Base-by-base conservation (phyloP, 2,113 vertebrate genomes). In the Anthoscopus minutus region DNA sequence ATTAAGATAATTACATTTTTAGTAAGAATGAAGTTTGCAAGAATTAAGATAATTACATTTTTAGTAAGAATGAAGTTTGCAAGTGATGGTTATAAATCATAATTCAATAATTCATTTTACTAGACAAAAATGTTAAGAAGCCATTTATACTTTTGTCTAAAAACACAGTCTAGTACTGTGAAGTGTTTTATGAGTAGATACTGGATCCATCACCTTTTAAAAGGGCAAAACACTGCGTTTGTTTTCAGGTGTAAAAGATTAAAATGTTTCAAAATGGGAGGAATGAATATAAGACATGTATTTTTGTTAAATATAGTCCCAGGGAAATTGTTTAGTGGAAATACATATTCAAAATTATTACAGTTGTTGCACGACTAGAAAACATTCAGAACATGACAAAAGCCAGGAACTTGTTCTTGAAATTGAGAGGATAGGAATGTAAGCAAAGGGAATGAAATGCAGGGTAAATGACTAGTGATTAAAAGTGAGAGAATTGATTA, bases 351-450 rank as follows among this genome's bases (percentile, higher is more conserved):
- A 60, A 56, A 81, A 56, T 67, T 10, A 13, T 86, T 81, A 28
- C 42, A 70, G 17, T 71, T 58, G 11, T 50, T 88, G 11, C 27
- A 33, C 13, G 66, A 92, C 57, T 33, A 40, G 33, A 56, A 73
- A 84, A 67, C 30, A n/a, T n/a, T 21, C 16, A 86, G 37, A 87
- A 31, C 23, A 24, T 90, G 50, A 70, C 42, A 95, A 76, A 92
- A 69, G 23, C 30, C 64, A 85, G 85, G 45, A 76, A 42, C 60
- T 91, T 76, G 56, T 92, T 28, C 62, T 83, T 95, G 74, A 90
- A 90, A 65, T 51, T 88, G 40, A 57, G 18, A 61, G n/a, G 25
- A 28, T 48, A n/a, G 10, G 40, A 81, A 54, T 57, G 42, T 62
- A 69, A 92, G 54, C 50, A 65, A 69, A 86, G 18, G 30, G 53